These are phyloP conservation scores for Bradynema listronoti DNA, from an alignment of 1,140 invertebrate genomes.

Conservation along the genomic window DNA sequence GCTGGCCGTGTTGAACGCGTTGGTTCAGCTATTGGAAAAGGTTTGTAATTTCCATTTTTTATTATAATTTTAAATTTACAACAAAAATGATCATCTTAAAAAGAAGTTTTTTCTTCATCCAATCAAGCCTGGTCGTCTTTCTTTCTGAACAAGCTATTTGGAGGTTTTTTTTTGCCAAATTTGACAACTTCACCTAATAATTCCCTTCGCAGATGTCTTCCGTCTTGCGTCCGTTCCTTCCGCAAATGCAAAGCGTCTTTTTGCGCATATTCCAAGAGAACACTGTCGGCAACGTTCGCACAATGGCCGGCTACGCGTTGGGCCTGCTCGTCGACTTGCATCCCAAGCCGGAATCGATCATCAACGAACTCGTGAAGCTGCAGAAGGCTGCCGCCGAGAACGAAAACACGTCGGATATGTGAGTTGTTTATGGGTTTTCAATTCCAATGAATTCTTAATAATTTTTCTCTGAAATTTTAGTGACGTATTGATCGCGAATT, in stretches of 20 bases:
- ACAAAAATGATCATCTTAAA: too few relatives aligned
- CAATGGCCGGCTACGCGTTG: conserved; percentile 31
- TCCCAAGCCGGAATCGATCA: conserved; percentile 42
- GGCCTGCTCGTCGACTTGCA: conserved; percentile 20
- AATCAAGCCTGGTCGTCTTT: too few relatives aligned
- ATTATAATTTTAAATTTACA: too few relatives aligned
- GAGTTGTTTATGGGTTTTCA: conserved; percentile 2
- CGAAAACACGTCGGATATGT: conserved; percentile 9
- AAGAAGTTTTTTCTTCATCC: too few relatives aligned
- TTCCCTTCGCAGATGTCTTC: conserved; percentile 73
- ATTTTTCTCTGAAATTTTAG: too few relatives aligned
- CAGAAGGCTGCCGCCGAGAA: conserved; percentile 5
- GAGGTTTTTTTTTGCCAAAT: too few relatives aligned
- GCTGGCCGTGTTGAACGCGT: conserved; percentile 85
- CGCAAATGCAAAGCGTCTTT: conserved; percentile 95
- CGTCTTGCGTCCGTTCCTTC: conserved; percentile 91
- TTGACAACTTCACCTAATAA: too few relatives aligned
- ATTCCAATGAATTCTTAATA: too few relatives aligned
- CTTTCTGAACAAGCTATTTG: too few relatives aligned
- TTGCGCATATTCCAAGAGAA: conserved; percentile 60
- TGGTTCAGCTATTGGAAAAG: conserved; percentile 82
- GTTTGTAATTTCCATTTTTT: conserved; percentile 60
- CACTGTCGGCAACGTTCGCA: conserved; percentile 30
- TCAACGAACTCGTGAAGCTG: conserved; percentile 43
- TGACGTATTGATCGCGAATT: too few relatives aligned